phyloP scores from a whole-genome alignment of 2,888 invertebrate species.

The Dichetophora obliterata region DNA sequence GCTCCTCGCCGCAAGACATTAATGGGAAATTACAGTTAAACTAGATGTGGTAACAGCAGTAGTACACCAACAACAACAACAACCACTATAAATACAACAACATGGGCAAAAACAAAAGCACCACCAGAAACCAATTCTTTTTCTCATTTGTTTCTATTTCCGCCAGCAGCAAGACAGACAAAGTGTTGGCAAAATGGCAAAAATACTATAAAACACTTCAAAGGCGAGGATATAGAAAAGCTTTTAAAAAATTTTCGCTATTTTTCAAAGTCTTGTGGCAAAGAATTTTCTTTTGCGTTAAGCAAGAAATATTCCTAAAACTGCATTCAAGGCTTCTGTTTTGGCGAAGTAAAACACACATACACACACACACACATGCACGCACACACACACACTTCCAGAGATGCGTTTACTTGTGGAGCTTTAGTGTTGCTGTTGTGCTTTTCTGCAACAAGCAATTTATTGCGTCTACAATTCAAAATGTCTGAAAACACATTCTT shows the following conservation, averaged over 20 bases:
- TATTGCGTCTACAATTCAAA: constrained; percentile 48
- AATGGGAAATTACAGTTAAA: constrained; percentile 36
- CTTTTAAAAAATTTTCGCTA: constrained; percentile 26
- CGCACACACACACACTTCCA: background rate
- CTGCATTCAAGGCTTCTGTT: constrained; percentile 14
- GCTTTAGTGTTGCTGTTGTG: background rate
- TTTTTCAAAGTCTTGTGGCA: constrained; percentile 37
- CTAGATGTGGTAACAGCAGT: constrained; percentile 25
- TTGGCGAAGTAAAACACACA: background rate
- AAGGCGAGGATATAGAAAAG: background rate
- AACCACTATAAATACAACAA: background rate
- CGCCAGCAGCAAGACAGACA: constrained; percentile 11
- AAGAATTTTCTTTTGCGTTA: background rate
- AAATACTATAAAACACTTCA: background rate
- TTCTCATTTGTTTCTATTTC: constrained; percentile 26
- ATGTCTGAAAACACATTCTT: constrained; percentile 43
- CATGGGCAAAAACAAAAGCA: background rate
- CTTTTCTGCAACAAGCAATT: constrained; percentile 32
- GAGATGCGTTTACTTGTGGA: background rate
- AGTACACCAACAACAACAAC: background rate
- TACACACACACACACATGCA: constrained; percentile 5
- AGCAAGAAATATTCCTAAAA: constrained; percentile 1
- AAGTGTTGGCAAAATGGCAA: background rate
- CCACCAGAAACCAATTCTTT: background rate
- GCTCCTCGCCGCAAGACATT: constrained; percentile 16